A percentile compares a stretch with the other conserved stretches of the same genome.
These are phyloP conservation scores for Myotis myotis DNA, from an alignment of 2,797 vertebrate genomes.

Conservation along the genomic window DNA sequence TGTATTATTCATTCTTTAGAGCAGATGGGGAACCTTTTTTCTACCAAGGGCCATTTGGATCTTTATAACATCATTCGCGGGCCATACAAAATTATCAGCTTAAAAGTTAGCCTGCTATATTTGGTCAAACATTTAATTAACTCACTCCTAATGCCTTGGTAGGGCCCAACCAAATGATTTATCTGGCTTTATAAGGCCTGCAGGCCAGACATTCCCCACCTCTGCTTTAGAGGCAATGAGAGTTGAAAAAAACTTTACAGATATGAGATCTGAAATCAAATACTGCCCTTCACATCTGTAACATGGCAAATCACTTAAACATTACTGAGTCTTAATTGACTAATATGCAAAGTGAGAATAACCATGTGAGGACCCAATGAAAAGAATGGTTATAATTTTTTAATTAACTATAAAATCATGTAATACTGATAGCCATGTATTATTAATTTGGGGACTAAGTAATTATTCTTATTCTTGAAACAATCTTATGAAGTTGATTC, in stretches of 20 bases:
- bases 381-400: conserved; percentile 26
- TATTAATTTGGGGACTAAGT: not conserved
- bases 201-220: too few relatives aligned
- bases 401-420: not conserved
- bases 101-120: too few relatives aligned
- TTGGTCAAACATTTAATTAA: too few relatives aligned
- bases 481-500: not conserved
- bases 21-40: too few relatives aligned
- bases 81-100: too few relatives aligned
- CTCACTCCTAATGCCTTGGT: too few relatives aligned
- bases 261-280: not conserved
- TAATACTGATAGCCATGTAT: not conserved
- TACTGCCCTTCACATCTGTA: not conserved
- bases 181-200: too few relatives aligned
- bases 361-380: not conserved
- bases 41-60: too few relatives aligned
- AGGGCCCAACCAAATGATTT: too few relatives aligned
- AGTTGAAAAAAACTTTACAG: not conserved
- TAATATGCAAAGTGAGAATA: not conserved
- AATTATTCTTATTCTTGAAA: not conserved
- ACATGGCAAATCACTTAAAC: conserved; percentile 3
- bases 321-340: not conserved
- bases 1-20: not conserved
- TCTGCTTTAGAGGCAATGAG: not conserved
- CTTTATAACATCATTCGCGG: too few relatives aligned